Conservation (phyloP, 1,140 invertebrate species). For the Teleopsis dalmanni region DNA sequence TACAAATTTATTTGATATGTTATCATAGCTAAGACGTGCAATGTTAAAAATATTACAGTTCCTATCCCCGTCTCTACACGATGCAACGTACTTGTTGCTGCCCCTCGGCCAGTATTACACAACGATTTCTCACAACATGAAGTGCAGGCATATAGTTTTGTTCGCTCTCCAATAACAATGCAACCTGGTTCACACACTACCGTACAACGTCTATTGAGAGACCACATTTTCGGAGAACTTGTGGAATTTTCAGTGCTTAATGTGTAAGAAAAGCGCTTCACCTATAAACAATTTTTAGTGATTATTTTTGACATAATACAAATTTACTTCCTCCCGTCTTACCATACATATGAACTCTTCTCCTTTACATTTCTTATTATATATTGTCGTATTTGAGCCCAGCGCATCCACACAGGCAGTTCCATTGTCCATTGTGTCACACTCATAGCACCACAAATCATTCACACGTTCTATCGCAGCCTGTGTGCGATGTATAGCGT, state of each 20-base stretch:
- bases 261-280: constrained; percentile 74
- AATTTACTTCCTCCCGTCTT: constrained; percentile 20
- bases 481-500: constrained; percentile 63
- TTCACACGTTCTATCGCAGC: constrained; percentile 63
- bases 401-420: constrained; percentile 60
- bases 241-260: constrained; percentile 74
- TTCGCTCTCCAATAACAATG: constrained; percentile 77
- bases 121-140: constrained; percentile 69
- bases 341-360: constrained; percentile 73
- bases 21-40: too few relatives aligned
- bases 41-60: too few relatives aligned
- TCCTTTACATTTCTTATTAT: constrained; percentile 64
- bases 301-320: not conserved
- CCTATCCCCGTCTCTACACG: constrained; percentile 37
- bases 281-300: constrained; percentile 47
- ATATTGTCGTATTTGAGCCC: constrained; percentile 51
- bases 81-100: constrained; percentile 27
- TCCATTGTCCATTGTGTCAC: constrained; percentile 64
- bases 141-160: constrained; percentile 75
- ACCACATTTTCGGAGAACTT: constrained; percentile 66
- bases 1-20: too few relatives aligned
- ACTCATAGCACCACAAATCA: constrained; percentile 72
- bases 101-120: constrained; percentile 60
- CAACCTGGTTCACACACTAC: constrained; percentile 76
- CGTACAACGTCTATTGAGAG: constrained; percentile 71